phyloP scores from a whole-genome alignment of 2,888 invertebrate genomes.

The Cantharis rustica region DNA sequence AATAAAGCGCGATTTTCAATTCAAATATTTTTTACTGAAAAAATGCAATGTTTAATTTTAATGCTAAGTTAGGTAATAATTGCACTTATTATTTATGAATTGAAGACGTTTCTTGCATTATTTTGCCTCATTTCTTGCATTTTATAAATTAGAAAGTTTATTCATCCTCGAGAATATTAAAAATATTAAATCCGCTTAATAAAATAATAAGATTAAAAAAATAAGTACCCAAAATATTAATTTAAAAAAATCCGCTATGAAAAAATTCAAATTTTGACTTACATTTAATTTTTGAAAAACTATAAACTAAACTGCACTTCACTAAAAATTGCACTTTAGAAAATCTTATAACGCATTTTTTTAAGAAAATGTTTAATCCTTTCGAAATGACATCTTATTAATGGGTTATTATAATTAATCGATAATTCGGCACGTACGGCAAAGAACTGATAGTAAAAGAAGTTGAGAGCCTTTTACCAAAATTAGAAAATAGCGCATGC shows the following conservation, averaged over 20 bases:
- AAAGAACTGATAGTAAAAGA: constrained; percentile 47
- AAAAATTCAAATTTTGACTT: neutral
- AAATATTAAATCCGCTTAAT: neutral
- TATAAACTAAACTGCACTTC: constrained; percentile 24
- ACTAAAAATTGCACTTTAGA: constrained; percentile 32
- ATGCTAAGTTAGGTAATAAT: neutral
- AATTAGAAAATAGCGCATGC: constrained; percentile 36
- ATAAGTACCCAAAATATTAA: neutral
- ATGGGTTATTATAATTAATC: constrained; percentile 6
- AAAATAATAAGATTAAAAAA: neutral
- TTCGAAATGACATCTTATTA: neutral
- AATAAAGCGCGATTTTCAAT: constrained; percentile 16
- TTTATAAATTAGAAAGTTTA: neutral
- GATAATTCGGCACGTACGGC: constrained; percentile 36
- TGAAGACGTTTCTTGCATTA: neutral
- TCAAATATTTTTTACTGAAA: neutral
- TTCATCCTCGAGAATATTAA: neutral
- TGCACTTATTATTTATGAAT: neutral
- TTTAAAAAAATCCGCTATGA: neutral
- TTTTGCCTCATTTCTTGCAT: neutral
- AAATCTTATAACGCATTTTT: constrained; percentile 36
- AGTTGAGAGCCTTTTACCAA: constrained; percentile 43
- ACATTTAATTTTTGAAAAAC: constrained; percentile 6
- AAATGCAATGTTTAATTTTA: neutral
- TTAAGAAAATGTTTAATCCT: neutral